Evolutionary conservation across 2,113 vertebrate genomes (phyloP).

Genomic region (Brachypteracias leptosomus): DNA sequence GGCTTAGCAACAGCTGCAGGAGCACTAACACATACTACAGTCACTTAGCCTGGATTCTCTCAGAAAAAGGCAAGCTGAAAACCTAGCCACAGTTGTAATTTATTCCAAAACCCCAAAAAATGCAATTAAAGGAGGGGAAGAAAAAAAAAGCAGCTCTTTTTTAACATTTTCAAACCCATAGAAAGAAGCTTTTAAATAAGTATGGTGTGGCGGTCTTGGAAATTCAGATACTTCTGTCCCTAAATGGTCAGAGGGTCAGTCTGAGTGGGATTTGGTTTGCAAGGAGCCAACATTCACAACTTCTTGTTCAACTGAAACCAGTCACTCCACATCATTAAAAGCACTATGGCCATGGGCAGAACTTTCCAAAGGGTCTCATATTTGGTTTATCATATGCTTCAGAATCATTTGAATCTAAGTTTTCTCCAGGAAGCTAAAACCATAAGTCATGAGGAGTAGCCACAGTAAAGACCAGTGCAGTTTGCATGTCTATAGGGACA

Average conservation of each 20-base stretch:
- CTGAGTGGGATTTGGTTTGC: background rate
- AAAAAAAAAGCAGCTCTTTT: background rate
- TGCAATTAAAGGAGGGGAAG: background rate
- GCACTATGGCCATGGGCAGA: background rate
- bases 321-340: background rate
- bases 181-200: background rate
- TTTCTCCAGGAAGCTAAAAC: background rate
- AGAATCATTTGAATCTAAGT: background rate
- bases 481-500: background rate
- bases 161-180: background rate
- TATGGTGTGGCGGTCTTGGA: background rate
- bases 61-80: slow-evolving; percentile 25
- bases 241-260: background rate
- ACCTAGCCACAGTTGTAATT: background rate
- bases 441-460: background rate
- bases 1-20: slow-evolving; percentile 59
- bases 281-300: background rate
- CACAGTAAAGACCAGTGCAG: background rate
- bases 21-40: slow-evolving; percentile 2
- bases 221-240: background rate
- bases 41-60: background rate
- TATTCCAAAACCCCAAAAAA: background rate
- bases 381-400: background rate
- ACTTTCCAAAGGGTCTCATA: background rate
- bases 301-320: background rate